Base-by-base conservation (phyloP, 2,797 vertebrate genomes). In the Mus minutoides region DNA sequence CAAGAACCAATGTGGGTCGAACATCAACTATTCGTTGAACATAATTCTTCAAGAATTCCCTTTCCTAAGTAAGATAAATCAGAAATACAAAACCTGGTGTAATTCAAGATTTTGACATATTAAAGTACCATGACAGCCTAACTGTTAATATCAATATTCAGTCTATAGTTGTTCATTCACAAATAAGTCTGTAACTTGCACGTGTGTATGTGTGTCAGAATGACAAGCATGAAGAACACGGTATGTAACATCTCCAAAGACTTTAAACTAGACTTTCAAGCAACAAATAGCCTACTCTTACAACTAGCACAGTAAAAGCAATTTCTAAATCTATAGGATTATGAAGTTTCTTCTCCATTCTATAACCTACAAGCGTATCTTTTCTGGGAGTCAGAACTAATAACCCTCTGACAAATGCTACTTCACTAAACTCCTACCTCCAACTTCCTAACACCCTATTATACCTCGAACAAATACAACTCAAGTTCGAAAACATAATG, bases 31-130 rank as follows among this genome's bases (percentile, higher is more conserved):
- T 99, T 22, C 99, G 99, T 97, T 99, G 99, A 24, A 99, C 99
- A 0, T 99, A 99, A 98, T 99, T 99, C 98, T 99, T 99, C 97
- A 99, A 97, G 98, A 99, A 99, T 97, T 99, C 99, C 88, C 99
- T 99, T 97, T 99, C 99, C 99, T 99, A 97, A 89, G 95, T 16
- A 49, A 94, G 4, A 98, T 64, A 92, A 97, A 86, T n/a, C 71
- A 98, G 83, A 97, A 97, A 79, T 37, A 52, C 34, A 56, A 94
- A 12, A 76, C 4, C 46, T 78, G 52, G 58, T 62, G 94, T 34
- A 82, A 88, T 58, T 93, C 49, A 97, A 88, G 62, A 91, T 43
- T 29, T 62, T 78, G 14, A 40, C 14, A 93, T 37, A 82, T 58
- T 95, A 96, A 91, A 95, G 77, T 91, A 95, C 56, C 37, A 82